Evolutionary conservation across 1,140 invertebrate genomes (phyloP), one percentile per base, ranked within the genome.

Genomic region (Archivesica marissinica): DNA sequence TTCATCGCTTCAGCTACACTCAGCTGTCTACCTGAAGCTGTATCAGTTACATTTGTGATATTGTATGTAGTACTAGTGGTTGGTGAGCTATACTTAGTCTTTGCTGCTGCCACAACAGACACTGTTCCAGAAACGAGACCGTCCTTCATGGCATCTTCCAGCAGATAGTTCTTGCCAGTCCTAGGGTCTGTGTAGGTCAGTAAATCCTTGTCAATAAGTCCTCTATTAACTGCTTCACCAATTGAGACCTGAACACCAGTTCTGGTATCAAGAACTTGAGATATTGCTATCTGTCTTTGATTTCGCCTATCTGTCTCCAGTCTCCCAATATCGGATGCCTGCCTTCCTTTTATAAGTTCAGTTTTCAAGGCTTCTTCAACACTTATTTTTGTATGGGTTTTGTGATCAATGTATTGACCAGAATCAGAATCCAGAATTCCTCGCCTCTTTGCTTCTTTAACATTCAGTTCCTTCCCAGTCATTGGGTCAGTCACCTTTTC

Each of bases 141-240:
- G 91, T 96, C 95, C 89, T 96, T 95, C 52, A 98, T 95, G 0
- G 98, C 98, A 94, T 99, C 96, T 50, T 96, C 96, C 17, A 99
- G 96, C 90, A 95, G 80, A 75, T 92, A 88, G 35, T 74, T 87
- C 44, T 89, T 86, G 23, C 90, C 88, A 33, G 89, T 88, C n/a
- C 81, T 80, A 33, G 85, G 79, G 77, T 93, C 88, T 50, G 80
- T 96, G 90, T 95, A 97, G 17, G 96, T 95, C 66, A 96, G 96
- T 64, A 88, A 87, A 41, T 92, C 86, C 20, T 82, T 59, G 84
- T 92, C 90, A 66, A 93, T 56, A 23, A 93, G 86, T 54, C 92
- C 92, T 66, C 79, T 77, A n/a, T 86, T 47, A 25, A 93, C 84
- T 30, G 92, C 92, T 74, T 93, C 94, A 80, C 95, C 95, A 1